These are phyloP conservation scores for Riparia riparia DNA, from an alignment of 2,113 vertebrate species.

Conservation along the genomic window DNA sequence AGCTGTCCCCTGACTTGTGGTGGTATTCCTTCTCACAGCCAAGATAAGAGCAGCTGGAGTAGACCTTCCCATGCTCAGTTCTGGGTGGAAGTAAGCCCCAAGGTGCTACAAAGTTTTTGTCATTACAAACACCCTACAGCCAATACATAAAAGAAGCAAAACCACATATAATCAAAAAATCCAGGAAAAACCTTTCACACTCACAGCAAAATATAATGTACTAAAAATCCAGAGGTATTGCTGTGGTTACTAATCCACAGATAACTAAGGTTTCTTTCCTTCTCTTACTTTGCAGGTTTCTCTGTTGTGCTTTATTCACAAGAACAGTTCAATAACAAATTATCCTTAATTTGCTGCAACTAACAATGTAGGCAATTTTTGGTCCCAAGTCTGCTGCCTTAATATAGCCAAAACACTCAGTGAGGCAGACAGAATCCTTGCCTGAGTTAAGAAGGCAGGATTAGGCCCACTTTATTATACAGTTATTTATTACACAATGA, in stretches of 20 bases:
- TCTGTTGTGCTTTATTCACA: background rate
- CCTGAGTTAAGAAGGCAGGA: background rate
- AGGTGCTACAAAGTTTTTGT: background rate
- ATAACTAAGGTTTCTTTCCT: background rate
- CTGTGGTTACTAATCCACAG: constrained; percentile 33
- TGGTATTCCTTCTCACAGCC: background rate
- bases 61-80: background rate
- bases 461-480: constrained; percentile 8
- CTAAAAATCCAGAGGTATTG: constrained; percentile 18
- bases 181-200: background rate
- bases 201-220: background rate
- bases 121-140: background rate
- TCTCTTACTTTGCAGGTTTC: background rate
- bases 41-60: background rate
- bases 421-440: background rate
- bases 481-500: constrained; percentile 49
- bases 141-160: background rate
- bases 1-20: background rate
- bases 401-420: background rate
- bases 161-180: background rate
- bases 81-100: background rate
- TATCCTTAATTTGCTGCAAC: constrained; percentile 25
- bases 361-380: background rate
- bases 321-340: constrained; percentile 42
- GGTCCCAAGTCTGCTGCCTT: background rate